These are phyloP conservation scores for Atherix ibis DNA, from an alignment of 2,888 invertebrate genomes.

Conservation along the genomic window DNA sequence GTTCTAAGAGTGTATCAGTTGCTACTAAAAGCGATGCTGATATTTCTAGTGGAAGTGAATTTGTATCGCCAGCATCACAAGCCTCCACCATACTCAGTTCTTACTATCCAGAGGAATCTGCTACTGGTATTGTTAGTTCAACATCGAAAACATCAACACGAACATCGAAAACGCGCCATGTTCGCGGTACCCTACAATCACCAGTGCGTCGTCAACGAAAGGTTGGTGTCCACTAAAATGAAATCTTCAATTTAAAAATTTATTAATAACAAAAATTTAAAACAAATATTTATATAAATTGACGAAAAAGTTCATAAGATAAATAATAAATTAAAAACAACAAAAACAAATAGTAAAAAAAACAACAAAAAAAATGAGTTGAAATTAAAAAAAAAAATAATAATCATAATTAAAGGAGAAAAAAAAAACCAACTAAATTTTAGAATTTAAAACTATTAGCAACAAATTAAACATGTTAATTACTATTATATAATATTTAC, in stretches of 20 bases:
- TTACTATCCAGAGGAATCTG: slow-evolving; percentile 10
- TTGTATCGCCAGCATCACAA: background rate
- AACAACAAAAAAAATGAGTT: background rate
- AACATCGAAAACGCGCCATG: slow-evolving; percentile 10
- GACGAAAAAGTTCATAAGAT: slow-evolving; percentile 8
- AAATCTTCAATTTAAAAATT: too few species aligned
- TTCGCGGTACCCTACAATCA: slow-evolving; percentile 8
- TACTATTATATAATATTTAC: too few species aligned
- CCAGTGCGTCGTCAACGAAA: slow-evolving; percentile 11
- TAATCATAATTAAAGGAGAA: slow-evolving; percentile 7
- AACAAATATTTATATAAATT: slow-evolving; percentile 8
- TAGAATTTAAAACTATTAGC: slow-evolving; percentile 9
- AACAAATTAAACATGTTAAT: too few species aligned
- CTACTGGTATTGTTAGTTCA: slow-evolving; percentile 9
- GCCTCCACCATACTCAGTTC: background rate
- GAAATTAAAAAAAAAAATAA: slow-evolving; percentile 4
- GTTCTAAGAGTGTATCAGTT: too few species aligned
- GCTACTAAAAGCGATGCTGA: too few species aligned
- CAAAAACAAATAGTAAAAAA: slow-evolving; percentile 6
- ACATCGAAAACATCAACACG: slow-evolving; percentile 13
- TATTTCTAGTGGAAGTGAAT: too few species aligned
- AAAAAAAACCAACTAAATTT: slow-evolving; percentile 3
- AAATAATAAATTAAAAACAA: slow-evolving; percentile 6
- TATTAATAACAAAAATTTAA: slow-evolving; percentile 7
- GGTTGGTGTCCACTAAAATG: slow-evolving; percentile 10